Base-by-base conservation (phyloP, 1,140 invertebrate species). In the Latrodectus geometricus region DNA sequence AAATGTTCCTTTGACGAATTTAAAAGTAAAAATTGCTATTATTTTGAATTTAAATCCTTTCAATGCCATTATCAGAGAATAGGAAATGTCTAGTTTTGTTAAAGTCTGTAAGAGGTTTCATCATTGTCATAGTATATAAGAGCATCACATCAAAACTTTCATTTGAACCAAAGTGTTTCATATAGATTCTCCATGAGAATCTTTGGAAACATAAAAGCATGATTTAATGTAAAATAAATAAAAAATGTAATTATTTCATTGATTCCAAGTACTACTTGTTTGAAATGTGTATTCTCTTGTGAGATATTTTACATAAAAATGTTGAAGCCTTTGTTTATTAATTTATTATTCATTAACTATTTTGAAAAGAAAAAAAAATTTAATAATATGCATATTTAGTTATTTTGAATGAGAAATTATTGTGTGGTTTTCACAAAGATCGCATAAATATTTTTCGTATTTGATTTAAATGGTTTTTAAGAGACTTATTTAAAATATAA, bases 161-260 rank as follows among this genome's bases (percentile, higher is more conserved):
- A 79, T 79, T 49, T 23, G 50, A 79, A 69, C 14, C 52, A 77
- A 79, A 79, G 8, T 23, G 20, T 69, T 68, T 50, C n/a, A 21
- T n/a, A 76, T 8, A 61, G 14, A 66, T 81, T 81, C 79, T 81
- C 79, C 54, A 81, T 81, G 79, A 81, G 79, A 81, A 72, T 81
- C 52, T 35, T 56, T n/a, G 61, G 23, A 17, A 9, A 49, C 12
- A 21, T 72, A 9, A 11, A n/a, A 11, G 17, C 68, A 20, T n/a
- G 68, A 69, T 4, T 14, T 21, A 4, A 61, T 14, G 54, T 61
- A 61, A 61, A 11, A 14, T 61, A 61, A 4, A 0, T 61, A 17
- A 61, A 61, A 14, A 61, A 61, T 12, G n/a, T 20, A 48, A 20
- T 66, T 81, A n/a, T 70, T 69, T 72, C n/a, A 72, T 70, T 50